Conservation (phyloP, 2,797 vertebrate species). For the Chaunax sp. region DNA sequence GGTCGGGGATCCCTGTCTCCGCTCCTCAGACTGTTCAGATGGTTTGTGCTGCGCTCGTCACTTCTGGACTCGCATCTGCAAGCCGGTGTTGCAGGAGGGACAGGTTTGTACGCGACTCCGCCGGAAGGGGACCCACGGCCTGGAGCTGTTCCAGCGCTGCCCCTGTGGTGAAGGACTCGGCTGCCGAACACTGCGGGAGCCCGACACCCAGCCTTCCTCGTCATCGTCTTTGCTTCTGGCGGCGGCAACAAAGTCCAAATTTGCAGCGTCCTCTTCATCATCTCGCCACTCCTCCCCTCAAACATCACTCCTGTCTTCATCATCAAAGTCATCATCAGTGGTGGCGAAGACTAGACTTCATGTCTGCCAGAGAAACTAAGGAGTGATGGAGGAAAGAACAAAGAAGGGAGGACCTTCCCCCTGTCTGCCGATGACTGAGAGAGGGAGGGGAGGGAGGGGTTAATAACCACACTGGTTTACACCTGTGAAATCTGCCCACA, state of each 20-base stretch:
- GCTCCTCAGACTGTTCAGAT: slow-evolving; percentile 88
- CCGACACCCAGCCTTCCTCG: slow-evolving; percentile 2
- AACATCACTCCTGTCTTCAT: slow-evolving; percentile 14
- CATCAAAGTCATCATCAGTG: background rate
- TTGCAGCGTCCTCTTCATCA: background rate
- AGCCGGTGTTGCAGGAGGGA: slow-evolving; percentile 89
- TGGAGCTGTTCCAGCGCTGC: slow-evolving; percentile 95
- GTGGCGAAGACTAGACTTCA: slow-evolving; percentile 88
- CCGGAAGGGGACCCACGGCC: slow-evolving; percentile 85
- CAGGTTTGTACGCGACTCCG: slow-evolving; percentile 92
- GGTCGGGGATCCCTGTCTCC: slow-evolving; percentile 88
- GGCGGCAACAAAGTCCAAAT: slow-evolving; percentile 13
- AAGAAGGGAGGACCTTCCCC: no score
- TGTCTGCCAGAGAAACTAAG: slow-evolving; percentile 87
- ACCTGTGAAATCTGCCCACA: background rate
- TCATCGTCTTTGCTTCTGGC: background rate
- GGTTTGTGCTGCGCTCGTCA: slow-evolving; percentile 92
- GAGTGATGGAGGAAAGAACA: background rate
- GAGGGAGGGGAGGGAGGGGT: slow-evolving; percentile 9
- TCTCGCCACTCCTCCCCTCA: slow-evolving; percentile 40
- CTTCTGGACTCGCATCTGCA: slow-evolving; percentile 97
- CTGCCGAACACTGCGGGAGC: slow-evolving; percentile 86
- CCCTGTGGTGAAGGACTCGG: slow-evolving; percentile 87
- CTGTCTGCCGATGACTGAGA: background rate
- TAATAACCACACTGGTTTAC: slow-evolving; percentile 20